Evolutionary conservation across 2,888 invertebrate genomes (phyloP).

Genomic region (Scrobipalpa atriplicella): DNA sequence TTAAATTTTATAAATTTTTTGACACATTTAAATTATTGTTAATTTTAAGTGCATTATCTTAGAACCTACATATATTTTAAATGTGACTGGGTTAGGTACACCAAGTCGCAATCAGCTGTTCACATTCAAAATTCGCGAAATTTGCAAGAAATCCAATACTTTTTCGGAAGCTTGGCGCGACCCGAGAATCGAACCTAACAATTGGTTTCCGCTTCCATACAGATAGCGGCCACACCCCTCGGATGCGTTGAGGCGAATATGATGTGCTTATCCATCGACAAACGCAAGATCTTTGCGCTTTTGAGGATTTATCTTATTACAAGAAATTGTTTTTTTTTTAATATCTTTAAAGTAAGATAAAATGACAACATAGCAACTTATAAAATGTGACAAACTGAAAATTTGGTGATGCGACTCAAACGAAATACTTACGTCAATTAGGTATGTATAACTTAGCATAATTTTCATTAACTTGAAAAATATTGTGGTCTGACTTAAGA

Average conservation of each 20-base stretch:
- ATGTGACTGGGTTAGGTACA: too few relatives aligned
- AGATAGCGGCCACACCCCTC: slow-evolving; percentile 72
- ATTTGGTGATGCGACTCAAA: too few relatives aligned
- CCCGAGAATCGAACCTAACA: slow-evolving; percentile 59
- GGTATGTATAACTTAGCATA: too few relatives aligned
- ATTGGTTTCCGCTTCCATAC: slow-evolving; percentile 75
- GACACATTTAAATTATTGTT: too few relatives aligned
- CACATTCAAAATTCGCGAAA: not conserved
- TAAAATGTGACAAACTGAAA: too few relatives aligned
- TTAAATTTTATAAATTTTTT: too few relatives aligned
- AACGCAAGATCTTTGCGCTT: slow-evolving; percentile 27
- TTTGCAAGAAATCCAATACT: slow-evolving; percentile 26
- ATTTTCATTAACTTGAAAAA: not conserved
- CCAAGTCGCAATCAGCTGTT: slow-evolving; percentile 1
- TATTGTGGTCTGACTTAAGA: not conserved
- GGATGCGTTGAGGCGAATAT: slow-evolving; percentile 39
- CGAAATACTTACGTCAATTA: too few relatives aligned
- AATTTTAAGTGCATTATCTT: too few relatives aligned
- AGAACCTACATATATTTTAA: too few relatives aligned
- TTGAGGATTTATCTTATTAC: slow-evolving; percentile 13
- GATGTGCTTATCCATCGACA: slow-evolving; percentile 31
- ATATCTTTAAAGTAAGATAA: too few relatives aligned
- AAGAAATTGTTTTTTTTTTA: not conserved
- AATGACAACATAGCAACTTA: too few relatives aligned
- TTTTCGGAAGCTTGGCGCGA: slow-evolving; percentile 39